Evolutionary conservation across 2,113 vertebrate genomes (phyloP).

Genomic region (Gallinago jamesoni): DNA sequence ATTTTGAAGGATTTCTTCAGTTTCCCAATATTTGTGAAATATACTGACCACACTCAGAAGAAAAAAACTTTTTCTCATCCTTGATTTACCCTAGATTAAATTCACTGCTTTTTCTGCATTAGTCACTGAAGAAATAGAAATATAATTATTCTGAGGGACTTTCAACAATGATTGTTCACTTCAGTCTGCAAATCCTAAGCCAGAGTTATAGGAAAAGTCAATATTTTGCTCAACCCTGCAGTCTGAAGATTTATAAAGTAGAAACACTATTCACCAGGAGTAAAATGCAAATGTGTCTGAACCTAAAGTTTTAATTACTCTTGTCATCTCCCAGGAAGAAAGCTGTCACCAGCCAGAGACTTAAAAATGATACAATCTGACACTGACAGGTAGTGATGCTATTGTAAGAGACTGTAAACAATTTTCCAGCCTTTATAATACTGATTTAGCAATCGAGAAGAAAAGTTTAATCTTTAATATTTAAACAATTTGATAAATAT

Average conservation of each 20-base stretch:
- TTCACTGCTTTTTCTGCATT: background rate
- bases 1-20: background rate
- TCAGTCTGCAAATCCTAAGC: background rate
- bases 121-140: background rate
- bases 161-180: background rate
- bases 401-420: conserved; percentile 20
- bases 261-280: background rate
- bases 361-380: background rate
- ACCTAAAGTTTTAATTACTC: conserved; percentile 46
- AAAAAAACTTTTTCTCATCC: background rate
- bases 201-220: background rate
- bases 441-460: background rate
- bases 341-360: conserved; percentile 10
- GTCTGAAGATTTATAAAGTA: background rate
- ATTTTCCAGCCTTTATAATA: background rate
- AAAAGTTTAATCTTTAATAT: conserved; percentile 32
- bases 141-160: background rate
- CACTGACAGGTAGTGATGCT: background rate
- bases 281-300: conserved; percentile 11
- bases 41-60: background rate
- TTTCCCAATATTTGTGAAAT: background rate
- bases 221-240: background rate
- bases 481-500: conserved; percentile 24
- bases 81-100: background rate
- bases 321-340: conserved; percentile 21